Evolutionary conservation across 2,113 vertebrate species (phyloP).

Genomic region (Triplophysa tibetana): DNA sequence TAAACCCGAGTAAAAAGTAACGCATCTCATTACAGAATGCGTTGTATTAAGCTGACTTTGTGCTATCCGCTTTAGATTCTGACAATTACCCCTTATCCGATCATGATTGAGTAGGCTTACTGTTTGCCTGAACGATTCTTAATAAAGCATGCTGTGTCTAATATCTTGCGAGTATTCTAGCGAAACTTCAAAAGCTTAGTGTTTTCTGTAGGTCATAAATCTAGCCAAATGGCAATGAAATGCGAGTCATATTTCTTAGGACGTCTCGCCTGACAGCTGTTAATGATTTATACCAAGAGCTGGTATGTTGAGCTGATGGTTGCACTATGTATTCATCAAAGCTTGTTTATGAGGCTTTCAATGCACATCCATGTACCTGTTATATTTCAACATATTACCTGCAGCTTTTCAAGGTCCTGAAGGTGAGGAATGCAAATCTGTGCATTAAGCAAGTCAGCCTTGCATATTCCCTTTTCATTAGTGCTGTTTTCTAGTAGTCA

Average conservation of each 20-base stretch:
- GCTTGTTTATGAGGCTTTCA: neutral
- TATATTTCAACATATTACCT: neutral
- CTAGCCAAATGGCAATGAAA: constrained; percentile 4
- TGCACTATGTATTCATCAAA: constrained; percentile 17
- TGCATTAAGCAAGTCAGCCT: constrained; percentile 5
- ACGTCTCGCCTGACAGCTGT: neutral
- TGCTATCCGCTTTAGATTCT: constrained; percentile 12
- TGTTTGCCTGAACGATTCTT: constrained; percentile 14
- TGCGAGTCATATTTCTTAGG: constrained; percentile 15
- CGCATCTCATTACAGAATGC: constrained; percentile 27
- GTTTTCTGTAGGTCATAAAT: constrained; percentile 11
- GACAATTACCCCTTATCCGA: constrained; percentile 13
- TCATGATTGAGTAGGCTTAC: constrained; percentile 27
- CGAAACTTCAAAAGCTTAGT: neutral
- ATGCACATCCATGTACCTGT: neutral
- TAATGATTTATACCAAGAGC: neutral
- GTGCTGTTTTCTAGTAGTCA: neutral
- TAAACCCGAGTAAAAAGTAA: neutral
- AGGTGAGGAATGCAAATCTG: neutral
- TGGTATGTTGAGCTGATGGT: neutral
- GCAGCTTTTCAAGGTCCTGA: neutral
- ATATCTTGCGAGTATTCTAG: constrained; percentile 7
- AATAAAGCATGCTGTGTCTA: constrained; percentile 14
- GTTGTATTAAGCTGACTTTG: constrained; percentile 17
- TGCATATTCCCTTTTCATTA: neutral